phyloP scores from a whole-genome alignment of 2,113 vertebrate genomes.

The Phalacrocorax brasilianus region DNA sequence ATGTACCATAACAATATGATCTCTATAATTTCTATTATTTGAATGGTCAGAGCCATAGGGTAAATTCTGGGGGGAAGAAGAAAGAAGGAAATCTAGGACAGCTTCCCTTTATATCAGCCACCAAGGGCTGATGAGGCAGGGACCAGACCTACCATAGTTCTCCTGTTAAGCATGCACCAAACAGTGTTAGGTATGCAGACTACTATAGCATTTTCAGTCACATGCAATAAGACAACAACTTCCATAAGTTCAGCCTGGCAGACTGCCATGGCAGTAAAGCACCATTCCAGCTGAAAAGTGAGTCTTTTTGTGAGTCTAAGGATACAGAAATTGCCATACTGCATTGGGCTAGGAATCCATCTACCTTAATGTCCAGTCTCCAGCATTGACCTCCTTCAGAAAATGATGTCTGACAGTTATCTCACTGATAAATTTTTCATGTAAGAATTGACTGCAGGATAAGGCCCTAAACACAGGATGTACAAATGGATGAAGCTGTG shows the following conservation, averaged over 20 bases:
- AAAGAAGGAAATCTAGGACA: background rate
- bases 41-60: background rate
- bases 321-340: background rate
- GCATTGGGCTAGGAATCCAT: background rate
- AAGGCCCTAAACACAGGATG: background rate
- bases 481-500: background rate
- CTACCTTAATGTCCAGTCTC: slow-evolving; percentile 1
- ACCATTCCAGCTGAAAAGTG: background rate
- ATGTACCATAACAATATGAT: background rate
- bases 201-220: background rate
- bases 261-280: background rate
- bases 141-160: background rate
- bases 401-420: slow-evolving; percentile 22
- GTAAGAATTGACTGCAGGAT: background rate
- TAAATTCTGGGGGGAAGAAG: background rate
- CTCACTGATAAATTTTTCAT: slow-evolving; percentile 21
- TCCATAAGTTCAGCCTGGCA: background rate
- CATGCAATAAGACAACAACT: background rate
- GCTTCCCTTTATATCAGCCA: background rate
- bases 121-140: background rate
- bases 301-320: background rate
- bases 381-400: background rate
- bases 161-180: background rate
- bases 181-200: background rate
- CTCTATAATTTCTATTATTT: background rate